Conservation (phyloP, 2,797 vertebrate species). For the Huso huso region DNA sequence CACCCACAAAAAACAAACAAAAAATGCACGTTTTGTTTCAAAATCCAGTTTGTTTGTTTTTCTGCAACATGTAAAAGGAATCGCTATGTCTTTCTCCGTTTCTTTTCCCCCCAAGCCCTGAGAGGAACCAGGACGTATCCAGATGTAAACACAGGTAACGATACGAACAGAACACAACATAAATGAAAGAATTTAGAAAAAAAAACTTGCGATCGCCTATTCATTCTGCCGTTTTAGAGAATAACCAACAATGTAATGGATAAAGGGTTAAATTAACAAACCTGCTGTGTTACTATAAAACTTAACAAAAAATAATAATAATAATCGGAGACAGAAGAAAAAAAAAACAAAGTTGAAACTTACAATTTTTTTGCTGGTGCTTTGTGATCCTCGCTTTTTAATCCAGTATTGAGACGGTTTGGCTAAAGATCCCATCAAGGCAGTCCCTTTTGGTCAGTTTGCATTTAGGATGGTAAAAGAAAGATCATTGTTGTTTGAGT, state of each 20-base stretch:
- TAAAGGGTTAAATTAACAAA: slow-evolving; percentile 23
- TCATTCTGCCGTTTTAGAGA: slow-evolving; percentile 39
- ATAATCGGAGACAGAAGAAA: slow-evolving; percentile 55
- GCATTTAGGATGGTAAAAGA: slow-evolving; percentile 76
- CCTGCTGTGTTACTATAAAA: slow-evolving; percentile 43
- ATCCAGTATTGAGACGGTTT: slow-evolving; percentile 82
- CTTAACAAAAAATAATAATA: slow-evolving; percentile 32
- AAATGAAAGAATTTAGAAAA: slow-evolving; percentile 50
- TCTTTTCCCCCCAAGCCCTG: slow-evolving; percentile 60
- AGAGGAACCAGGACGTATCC: slow-evolving; percentile 63
- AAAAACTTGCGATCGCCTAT: slow-evolving; percentile 45
- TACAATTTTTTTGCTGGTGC: slow-evolving; percentile 84
- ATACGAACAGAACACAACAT: slow-evolving; percentile 41
- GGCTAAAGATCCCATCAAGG: slow-evolving; percentile 86
- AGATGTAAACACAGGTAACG: slow-evolving; percentile 75
- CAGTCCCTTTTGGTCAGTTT: slow-evolving; percentile 74
- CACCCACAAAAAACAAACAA: slow-evolving; percentile 43
- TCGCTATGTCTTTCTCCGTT: slow-evolving; percentile 53
- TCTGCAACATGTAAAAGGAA: slow-evolving; percentile 50
- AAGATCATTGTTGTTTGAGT: slow-evolving; percentile 89
- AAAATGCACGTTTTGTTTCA: slow-evolving; percentile 49
- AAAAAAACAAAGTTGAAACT: slow-evolving; percentile 87
- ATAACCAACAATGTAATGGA: slow-evolving; percentile 41
- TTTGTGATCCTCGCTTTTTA: slow-evolving; percentile 86
- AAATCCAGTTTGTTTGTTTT: neutral